Evolutionary conservation across 2,797 vertebrate genomes (phyloP).

Genomic region (Macropus fuliginosus): DNA sequence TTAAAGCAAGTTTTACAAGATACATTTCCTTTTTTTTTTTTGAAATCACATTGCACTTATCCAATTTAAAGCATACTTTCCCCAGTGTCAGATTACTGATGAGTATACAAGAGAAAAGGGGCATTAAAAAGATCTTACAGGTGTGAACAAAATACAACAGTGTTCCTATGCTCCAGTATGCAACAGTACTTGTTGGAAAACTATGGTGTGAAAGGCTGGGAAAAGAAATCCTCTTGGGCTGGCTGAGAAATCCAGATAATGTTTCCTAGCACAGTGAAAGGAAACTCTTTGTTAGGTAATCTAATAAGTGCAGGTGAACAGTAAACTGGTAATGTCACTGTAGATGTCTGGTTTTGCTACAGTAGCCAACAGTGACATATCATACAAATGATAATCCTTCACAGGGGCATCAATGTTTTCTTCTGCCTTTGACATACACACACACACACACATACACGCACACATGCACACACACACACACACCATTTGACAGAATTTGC

Average conservation of each 20-base stretch:
- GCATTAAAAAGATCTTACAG: slow-evolving; percentile 7
- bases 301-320: slow-evolving; percentile 6
- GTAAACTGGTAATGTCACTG: background rate
- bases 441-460: too few relatives aligned
- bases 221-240: background rate
- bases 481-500: background rate
- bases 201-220: background rate
- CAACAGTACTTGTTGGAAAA: background rate
- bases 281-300: background rate
- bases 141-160: background rate
- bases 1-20: background rate
- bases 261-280: background rate
- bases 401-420: background rate
- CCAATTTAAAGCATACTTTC: slow-evolving; percentile 23
- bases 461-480: too few relatives aligned
- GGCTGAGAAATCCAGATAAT: background rate
- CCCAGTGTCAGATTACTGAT: background rate
- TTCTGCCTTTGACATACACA: background rate
- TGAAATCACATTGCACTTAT: background rate
- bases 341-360: slow-evolving; percentile 15
- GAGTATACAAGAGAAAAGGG: background rate
- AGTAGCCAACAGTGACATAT: background rate
- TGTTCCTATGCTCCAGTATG: background rate
- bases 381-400: background rate
- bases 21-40: background rate